Conservation (phyloP, 2,888 invertebrate species). For the Diogma glabrata region DNA sequence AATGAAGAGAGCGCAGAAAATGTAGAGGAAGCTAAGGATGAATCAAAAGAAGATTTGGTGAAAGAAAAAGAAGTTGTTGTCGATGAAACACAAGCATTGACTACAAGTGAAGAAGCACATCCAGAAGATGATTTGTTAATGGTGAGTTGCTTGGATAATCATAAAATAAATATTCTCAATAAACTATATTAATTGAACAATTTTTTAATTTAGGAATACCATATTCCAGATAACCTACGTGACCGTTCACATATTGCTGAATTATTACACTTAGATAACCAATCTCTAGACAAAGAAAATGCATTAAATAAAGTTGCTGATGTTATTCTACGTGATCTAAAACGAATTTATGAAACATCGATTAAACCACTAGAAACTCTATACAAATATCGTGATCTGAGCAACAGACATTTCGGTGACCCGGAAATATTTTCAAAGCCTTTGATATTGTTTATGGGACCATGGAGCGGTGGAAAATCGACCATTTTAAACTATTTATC, state of each 20-base stretch:
- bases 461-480: slow-evolving; percentile 94
- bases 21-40: slow-evolving; percentile 14
- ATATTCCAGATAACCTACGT: slow-evolving; percentile 65
- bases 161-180: slow-evolving; percentile 11
- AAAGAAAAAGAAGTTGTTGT: slow-evolving; percentile 21
- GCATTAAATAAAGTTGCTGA: slow-evolving; percentile 63
- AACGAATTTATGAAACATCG: slow-evolving; percentile 72
- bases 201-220: slow-evolving; percentile 43
- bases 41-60: slow-evolving; percentile 16
- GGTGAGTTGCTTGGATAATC: slow-evolving; percentile 31
- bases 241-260: slow-evolving; percentile 69
- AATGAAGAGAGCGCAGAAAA: slow-evolving; percentile 18
- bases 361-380: slow-evolving; percentile 83
- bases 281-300: slow-evolving; percentile 56
- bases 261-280: slow-evolving; percentile 67
- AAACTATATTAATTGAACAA: not conserved
- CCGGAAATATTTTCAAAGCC: slow-evolving; percentile 93
- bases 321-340: slow-evolving; percentile 69
- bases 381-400: slow-evolving; percentile 84
- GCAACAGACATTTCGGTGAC: slow-evolving; percentile 85
- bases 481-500: slow-evolving; percentile 87
- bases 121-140: slow-evolving; percentile 54
- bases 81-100: slow-evolving; percentile 18
- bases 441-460: slow-evolving; percentile 85
- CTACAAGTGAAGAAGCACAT: slow-evolving; percentile 35